Evolutionary conservation across 2,113 vertebrate genomes (phyloP).

Genomic region (Merops nubicus): DNA sequence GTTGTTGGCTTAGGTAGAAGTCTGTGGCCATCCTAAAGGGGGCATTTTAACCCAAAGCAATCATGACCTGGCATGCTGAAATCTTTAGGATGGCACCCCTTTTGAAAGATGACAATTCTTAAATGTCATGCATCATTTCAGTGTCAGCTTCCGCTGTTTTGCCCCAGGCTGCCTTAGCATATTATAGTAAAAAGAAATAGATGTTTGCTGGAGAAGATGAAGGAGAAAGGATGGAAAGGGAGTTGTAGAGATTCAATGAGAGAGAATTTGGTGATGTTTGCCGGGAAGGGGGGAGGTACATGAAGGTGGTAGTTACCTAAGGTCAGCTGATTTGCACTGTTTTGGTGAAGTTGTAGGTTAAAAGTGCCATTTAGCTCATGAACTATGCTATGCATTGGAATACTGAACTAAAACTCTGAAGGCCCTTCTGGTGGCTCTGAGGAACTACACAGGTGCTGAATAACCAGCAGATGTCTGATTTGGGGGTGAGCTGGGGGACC

Average conservation of each 20-base stretch:
- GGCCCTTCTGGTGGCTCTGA: background rate
- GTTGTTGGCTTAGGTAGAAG: background rate
- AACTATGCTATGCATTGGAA: background rate
- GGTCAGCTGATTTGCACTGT: background rate
- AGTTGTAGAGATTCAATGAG: background rate
- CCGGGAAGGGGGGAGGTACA: background rate
- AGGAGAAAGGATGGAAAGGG: background rate
- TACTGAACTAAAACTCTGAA: background rate
- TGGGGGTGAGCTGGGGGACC: background rate
- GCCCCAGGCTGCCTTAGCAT: background rate
- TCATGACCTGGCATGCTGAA: accelerated
- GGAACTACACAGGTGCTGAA: background rate
- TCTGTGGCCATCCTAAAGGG: background rate
- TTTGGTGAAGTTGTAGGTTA: background rate
- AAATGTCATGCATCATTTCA: background rate
- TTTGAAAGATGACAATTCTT: background rate
- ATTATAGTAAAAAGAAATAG: background rate
- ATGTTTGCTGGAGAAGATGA: background rate
- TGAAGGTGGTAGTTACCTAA: background rate
- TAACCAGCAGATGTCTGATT: background rate
- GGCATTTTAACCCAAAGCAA: background rate
- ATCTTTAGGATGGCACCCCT: background rate
- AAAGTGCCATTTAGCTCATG: background rate
- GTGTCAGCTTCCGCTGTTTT: background rate
- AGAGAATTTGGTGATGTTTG: background rate